phyloP scores from a whole-genome alignment of 2,797 vertebrate genomes.

The Clarias fuscus region DNA sequence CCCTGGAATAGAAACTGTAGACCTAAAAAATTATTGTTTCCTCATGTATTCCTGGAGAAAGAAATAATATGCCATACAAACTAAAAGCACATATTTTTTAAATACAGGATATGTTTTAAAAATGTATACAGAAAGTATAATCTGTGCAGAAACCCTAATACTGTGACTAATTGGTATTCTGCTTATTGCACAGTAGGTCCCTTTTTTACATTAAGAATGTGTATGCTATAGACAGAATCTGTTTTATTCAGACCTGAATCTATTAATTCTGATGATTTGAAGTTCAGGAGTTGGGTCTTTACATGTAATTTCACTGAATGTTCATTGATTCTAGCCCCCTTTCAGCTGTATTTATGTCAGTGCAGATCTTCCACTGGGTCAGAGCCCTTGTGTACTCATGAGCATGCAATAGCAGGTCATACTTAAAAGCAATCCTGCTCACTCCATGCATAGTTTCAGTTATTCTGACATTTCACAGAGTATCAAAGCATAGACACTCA shows the following conservation, averaged over 20 bases:
- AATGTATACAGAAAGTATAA: neutral
- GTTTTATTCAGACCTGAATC: neutral
- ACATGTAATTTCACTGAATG: neutral
- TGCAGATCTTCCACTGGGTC: neutral
- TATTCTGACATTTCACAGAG: neutral
- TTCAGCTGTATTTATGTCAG: neutral
- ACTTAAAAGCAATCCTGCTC: neutral
- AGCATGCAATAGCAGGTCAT: neutral
- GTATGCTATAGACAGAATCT: neutral
- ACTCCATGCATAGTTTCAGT: constrained; percentile 14
- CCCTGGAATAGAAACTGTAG: neutral
- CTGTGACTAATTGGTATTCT: neutral
- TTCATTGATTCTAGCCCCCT: no score
- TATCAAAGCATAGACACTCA: neutral
- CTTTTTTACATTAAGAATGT: neutral
- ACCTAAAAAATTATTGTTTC: neutral
- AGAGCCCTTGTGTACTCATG: neutral
- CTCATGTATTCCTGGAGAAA: neutral
- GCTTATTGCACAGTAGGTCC: neutral
- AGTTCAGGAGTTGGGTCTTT: neutral
- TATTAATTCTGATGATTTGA: neutral
- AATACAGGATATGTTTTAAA: no score
- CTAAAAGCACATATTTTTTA: no score
- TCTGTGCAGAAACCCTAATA: neutral
- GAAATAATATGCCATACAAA: neutral